A percentile compares a stretch with the other conserved stretches of the same genome.
phyloP scores from a whole-genome alignment of 2,888 invertebrate species.

The Diarsia brunnea region DNA sequence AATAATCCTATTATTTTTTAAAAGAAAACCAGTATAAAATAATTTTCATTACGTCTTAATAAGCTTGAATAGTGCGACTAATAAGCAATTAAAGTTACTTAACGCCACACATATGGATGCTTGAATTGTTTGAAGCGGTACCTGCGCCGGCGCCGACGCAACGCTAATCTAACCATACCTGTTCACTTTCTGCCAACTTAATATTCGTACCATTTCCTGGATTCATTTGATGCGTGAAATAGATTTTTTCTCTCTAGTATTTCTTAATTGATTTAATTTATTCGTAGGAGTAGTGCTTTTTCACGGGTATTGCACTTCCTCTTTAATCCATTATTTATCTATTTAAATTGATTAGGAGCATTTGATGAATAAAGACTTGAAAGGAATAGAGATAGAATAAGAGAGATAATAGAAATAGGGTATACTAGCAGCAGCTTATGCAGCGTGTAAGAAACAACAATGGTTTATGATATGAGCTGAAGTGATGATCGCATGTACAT shows the following conservation, averaged over 20 bases:
- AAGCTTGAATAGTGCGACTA: conserved; percentile 67
- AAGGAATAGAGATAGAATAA: too few species aligned
- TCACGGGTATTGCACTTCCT: conserved; percentile 1
- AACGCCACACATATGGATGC: conserved; percentile 74
- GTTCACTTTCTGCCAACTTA: conserved; percentile 66
- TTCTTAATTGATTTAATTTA: conserved; percentile 10
- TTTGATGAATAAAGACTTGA: neutral
- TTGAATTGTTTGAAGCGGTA: conserved; percentile 61
- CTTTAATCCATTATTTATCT: neutral
- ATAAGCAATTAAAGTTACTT: conserved; percentile 77
- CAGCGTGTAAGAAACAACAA: neutral
- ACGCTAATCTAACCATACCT: conserved; percentile 61
- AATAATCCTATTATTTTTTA: neutral
- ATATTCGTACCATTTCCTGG: conserved; percentile 67
- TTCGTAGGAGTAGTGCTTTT: conserved; percentile 11
- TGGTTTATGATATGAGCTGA: neutral
- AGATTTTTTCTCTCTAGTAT: conserved; percentile 31
- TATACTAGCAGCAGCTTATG: neutral
- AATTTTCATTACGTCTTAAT: conserved; percentile 58
- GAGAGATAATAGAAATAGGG: too few species aligned
- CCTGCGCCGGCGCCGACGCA: conserved; percentile 55
- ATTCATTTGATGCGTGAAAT: conserved; percentile 64
- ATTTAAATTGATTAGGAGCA: neutral
- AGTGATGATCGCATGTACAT: neutral
- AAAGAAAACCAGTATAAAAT: neutral